A percentile compares a stretch with the other conserved stretches of the same genome.
These are phyloP conservation scores for Bombus confusus DNA, from an alignment of 1,140 invertebrate species.

Conservation along the genomic window DNA sequence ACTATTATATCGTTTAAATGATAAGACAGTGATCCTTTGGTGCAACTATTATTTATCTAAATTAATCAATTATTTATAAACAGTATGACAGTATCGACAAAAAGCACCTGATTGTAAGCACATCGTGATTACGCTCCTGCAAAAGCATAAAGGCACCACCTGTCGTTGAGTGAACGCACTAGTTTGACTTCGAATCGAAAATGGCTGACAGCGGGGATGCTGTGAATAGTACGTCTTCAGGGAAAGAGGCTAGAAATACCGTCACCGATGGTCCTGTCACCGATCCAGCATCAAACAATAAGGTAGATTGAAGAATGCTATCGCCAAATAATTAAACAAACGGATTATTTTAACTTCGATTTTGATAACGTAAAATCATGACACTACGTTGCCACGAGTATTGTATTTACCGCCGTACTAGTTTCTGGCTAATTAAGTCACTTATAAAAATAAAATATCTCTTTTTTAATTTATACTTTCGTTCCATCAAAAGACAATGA, in stretches of 20 bases:
- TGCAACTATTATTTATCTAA: neutral
- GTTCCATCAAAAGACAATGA: neutral
- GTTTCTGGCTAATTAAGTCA: conserved; percentile 16
- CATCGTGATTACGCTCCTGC: conserved; percentile 22
- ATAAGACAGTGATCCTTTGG: too few relatives aligned
- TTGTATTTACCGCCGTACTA: conserved; percentile 56
- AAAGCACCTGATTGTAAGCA: neutral
- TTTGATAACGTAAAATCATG: conserved; percentile 19
- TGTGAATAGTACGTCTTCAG: conserved; percentile 70
- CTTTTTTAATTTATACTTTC: neutral
- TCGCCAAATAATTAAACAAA: neutral
- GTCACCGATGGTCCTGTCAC: conserved; percentile 78
- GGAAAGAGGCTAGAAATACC: conserved; percentile 75
- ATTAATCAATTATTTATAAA: conserved; percentile 41
- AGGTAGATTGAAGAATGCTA: conserved; percentile 69
- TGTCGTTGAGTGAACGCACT: conserved; percentile 19
- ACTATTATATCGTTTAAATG: neutral
- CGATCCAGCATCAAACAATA: conserved; percentile 76
- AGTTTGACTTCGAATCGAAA: conserved; percentile 68
- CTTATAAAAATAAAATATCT: neutral
- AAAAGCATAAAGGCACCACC: conserved; percentile 32
- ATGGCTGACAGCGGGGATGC: conserved; percentile 80
- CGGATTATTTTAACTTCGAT: neutral
- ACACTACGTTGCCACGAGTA: conserved; percentile 15
- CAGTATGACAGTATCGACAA: conserved; percentile 26